A percentile compares a stretch with the other conserved stretches of the same genome.
Conservation (phyloP, 2,888 invertebrate genomes). For the Acronicta alni region DNA sequence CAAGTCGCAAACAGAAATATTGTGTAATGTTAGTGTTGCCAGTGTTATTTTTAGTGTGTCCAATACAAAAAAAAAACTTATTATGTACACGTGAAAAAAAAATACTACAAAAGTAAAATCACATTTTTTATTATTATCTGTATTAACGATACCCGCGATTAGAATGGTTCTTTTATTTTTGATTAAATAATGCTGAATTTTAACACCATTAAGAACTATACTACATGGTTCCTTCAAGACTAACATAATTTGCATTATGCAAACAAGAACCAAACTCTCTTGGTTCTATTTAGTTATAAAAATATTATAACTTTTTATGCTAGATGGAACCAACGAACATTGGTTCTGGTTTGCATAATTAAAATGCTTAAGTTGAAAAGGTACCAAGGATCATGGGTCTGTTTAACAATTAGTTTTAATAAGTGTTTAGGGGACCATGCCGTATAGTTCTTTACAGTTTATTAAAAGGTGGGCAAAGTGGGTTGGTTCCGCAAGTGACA, state of each 20-base stretch:
- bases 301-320: conserved; percentile 18
- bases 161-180: conserved; percentile 20
- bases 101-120: too few relatives aligned
- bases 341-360: conserved; percentile 28
- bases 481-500: conserved; percentile 26
- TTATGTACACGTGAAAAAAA: too few relatives aligned
- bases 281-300: conserved; percentile 23
- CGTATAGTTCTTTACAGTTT: conserved; percentile 23
- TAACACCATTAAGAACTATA: conserved; percentile 15
- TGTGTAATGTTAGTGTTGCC: too few relatives aligned
- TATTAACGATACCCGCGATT: too few relatives aligned
- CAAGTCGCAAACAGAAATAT: too few relatives aligned
- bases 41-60: too few relatives aligned
- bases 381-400: conserved; percentile 18
- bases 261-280: conserved; percentile 15
- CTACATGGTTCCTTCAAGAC: conserved; percentile 18
- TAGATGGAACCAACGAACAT: conserved; percentile 25
- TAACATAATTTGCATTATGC: conserved; percentile 23
- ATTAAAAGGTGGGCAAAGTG: conserved; percentile 24
- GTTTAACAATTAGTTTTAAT: conserved; percentile 26
- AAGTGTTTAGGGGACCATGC: conserved; percentile 22
- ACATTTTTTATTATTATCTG: too few relatives aligned
- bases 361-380: conserved; percentile 14
- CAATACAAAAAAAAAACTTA: too few relatives aligned
- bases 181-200: conserved; percentile 6